A percentile compares a stretch with the other conserved stretches of the same genome.
Conservation (phyloP, 2,888 invertebrate species). For the Synergus umbraculus region DNA sequence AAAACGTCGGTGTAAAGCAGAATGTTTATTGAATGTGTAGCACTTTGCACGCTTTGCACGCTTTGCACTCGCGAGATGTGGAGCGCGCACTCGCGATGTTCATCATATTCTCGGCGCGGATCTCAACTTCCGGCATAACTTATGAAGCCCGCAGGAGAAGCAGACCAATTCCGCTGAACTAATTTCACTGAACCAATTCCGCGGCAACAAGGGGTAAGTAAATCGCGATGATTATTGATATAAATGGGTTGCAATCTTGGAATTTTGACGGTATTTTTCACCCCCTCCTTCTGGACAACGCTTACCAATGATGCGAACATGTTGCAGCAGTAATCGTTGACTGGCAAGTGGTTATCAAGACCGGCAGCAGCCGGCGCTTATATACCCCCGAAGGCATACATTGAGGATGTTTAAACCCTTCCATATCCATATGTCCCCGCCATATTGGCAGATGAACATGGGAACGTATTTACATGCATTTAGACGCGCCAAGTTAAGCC, state of each 20-base stretch:
- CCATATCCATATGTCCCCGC: constrained; percentile 2
- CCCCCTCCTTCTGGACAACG: constrained; percentile 28
- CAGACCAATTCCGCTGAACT: too few relatives aligned
- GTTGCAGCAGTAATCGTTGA: constrained; percentile 57
- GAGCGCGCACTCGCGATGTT: not conserved
- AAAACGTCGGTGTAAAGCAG: too few relatives aligned
- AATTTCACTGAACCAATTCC: constrained; percentile 11
- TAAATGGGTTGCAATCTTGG: not conserved
- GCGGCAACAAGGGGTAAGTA: too few relatives aligned
- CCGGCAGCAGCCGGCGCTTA: constrained; percentile 51
- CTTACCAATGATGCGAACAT: constrained; percentile 58
- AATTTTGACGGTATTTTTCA: not conserved
- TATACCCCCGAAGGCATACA: constrained; percentile 52
- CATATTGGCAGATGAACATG: constrained; percentile 44
- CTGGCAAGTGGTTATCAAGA: constrained; percentile 55
- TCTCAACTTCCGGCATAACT: constrained; percentile 8
- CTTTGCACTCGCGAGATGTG: constrained; percentile 8
- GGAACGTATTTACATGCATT: constrained; percentile 52
- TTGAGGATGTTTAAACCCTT: constrained; percentile 4
- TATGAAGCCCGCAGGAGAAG: not conserved
- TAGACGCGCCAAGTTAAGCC: constrained; percentile 49
- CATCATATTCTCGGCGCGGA: not conserved
- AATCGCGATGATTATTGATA: not conserved
- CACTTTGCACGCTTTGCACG: constrained; percentile 19
- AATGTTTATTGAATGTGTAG: too few relatives aligned